Evolutionary conservation across 2,888 invertebrate species (phyloP), one percentile per base, ranked within the genome.

Genomic region (Podabrus alpinus): DNA sequence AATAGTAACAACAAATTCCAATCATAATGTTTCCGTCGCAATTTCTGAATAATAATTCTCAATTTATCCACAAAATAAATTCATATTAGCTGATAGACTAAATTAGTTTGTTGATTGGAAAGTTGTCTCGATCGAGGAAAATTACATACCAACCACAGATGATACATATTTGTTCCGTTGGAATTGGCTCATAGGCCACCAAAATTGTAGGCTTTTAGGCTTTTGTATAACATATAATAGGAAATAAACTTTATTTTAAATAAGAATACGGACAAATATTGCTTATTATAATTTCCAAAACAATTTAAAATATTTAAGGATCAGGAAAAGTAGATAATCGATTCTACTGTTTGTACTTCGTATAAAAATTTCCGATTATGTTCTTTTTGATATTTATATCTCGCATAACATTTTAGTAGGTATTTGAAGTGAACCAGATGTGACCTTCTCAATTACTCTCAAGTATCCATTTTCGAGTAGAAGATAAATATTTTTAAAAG

Each of bases 331-430:
- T 45, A 45, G 45, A 45, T 45, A 45, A 45, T 45, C 45, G 45
- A 70, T 64, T 45, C 25, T 69, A 29, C 62, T 64, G 61, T 64
- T 62, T 64, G 64, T 21, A 64, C 70, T 45, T 29, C 19, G 62
- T 64, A 64, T 45, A 60, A 70, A 62, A 61, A 17, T 60, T 61
- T 70, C n/a, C 70, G 70, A 64, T 70, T 70, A 70, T 70, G 70
- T 70, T 70, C 62, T 45, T 19, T 70, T 17, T 29, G 29, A 70
- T 29, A 60, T 70, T 70, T 70, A 70, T 70, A 64, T 25, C 70
- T 25, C 29, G 21, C 64, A 64, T 70, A 70, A 70, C 70, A 64
- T 70, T 70, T 71, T 71, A 71, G 71, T 69, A 19, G 71, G 71
- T 66, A 59, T 71, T 71, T 71, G 24, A 45, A 71, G 66, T 71